Conservation (phyloP, 2,888 invertebrate species). For the Sinelater perroti region DNA sequence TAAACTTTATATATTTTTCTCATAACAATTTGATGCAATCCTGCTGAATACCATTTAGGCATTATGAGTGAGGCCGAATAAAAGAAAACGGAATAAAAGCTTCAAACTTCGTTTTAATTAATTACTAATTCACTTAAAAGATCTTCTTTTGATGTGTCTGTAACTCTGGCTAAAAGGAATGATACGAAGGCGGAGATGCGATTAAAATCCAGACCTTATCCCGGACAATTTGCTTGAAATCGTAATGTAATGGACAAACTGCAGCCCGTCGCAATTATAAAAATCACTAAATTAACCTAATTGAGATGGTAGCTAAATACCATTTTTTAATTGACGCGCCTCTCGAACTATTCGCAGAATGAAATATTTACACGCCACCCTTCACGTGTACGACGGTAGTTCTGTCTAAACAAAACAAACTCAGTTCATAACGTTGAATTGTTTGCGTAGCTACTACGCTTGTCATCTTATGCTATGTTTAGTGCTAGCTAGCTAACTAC, state of each 20-base stretch:
- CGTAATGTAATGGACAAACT: constrained; percentile 12
- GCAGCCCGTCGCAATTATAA: too few relatives aligned
- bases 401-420: background rate
- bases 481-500: constrained; percentile 17
- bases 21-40: too few relatives aligned
- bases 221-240: constrained; percentile 18
- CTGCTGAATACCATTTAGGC: too few relatives aligned
- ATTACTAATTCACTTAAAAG: constrained; percentile 28
- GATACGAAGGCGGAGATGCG: constrained; percentile 11
- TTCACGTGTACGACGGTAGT: too few relatives aligned
- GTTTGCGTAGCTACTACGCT: constrained; percentile 5
- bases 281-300: too few relatives aligned
- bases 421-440: constrained; percentile 12
- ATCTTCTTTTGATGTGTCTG: constrained; percentile 24
- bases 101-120: constrained; percentile 29
- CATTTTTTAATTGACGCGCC: too few relatives aligned
- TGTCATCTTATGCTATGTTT: constrained; percentile 4
- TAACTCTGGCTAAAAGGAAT: constrained; percentile 18
- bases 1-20: too few relatives aligned
- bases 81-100: constrained; percentile 2
- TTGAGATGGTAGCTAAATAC: too few relatives aligned
- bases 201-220: constrained; percentile 17
- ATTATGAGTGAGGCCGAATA: too few relatives aligned
- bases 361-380: too few relatives aligned
- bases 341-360: too few relatives aligned